These are phyloP conservation scores for Leuctra nigra DNA, from an alignment of 2,888 invertebrate species.

Conservation along the genomic window DNA sequence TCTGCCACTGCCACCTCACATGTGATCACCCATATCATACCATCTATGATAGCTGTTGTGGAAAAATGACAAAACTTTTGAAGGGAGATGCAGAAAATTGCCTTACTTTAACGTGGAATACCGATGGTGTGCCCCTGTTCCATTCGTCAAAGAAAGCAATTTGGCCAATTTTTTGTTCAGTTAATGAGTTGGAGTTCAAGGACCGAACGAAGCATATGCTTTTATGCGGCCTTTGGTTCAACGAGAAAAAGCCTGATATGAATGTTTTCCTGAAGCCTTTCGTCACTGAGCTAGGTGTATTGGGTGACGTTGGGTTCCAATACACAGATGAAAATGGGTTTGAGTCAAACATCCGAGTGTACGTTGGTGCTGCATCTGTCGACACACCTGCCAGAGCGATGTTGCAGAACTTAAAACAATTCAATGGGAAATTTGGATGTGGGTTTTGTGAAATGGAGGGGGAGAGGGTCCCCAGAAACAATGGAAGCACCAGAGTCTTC, in stretches of 20 bases:
- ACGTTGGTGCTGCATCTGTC: neutral
- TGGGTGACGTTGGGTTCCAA: neutral
- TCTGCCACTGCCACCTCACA: too few species aligned
- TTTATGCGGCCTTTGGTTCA: constrained; percentile 1
- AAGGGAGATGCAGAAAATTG: neutral
- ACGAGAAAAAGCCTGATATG: neutral
- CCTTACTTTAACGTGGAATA: neutral
- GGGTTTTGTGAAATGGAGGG: constrained; percentile 24
- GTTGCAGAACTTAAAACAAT: constrained; percentile 21
- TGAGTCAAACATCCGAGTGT: too few species aligned
- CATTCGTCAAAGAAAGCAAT: neutral
- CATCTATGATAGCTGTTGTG: too few species aligned
- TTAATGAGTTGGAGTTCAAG: neutral
- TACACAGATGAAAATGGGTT: too few species aligned
- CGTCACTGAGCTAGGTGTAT: neutral
- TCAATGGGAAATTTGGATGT: constrained; percentile 26
- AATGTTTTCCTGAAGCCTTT: neutral
- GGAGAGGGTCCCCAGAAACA: constrained; percentile 23
- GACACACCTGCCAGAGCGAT: constrained; percentile 22
- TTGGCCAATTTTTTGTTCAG: neutral
- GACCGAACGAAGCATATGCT: neutral
- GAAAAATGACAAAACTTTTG: too few species aligned
- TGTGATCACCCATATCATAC: too few species aligned
- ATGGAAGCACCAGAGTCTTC: constrained; percentile 23
- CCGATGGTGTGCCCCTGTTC: constrained; percentile 7